Evolutionary conservation across 2,797 vertebrate species (phyloP), one percentile per base, ranked within the genome.

Genomic region (Chrysocyon brachyurus): DNA sequence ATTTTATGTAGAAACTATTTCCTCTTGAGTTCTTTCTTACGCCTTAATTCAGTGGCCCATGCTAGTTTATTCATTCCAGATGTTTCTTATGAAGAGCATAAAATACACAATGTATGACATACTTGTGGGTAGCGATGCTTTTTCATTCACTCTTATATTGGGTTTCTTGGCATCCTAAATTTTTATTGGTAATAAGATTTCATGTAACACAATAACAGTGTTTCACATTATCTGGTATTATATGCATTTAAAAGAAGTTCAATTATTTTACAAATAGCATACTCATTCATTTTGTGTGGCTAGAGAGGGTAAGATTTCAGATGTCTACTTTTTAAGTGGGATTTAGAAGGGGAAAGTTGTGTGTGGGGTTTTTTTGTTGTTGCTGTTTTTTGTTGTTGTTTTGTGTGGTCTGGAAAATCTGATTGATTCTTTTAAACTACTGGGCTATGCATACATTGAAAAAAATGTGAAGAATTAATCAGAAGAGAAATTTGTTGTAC

Each of bases 11-110:
- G 54, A 93, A 14, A 92, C 22, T 86, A 0, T 91, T 97, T 97
- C 22, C 4, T 61, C 56, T 85, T 93, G 52, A 96, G 3, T 49
- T 95, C 10, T 92, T 79, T 96, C 89, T 91, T 90, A 68, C 17
- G 68, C 90, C 26, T 92, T 84, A 52, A 28, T 95, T 26, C 19
- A 82, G 33, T 81, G 7, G 72, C 15, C 5, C 9, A 95, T 89
- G 97, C 36, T 73, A 91, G 1, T 82, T 97, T 85, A 93, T 96
- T 97, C 97, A 86, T 90, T 81, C 26, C 33, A 77, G 24, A 19
- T 87, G 33, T 66, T 90, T 94, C 26, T 95, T 95, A 56, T 22
- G 46, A 36, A 61, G 3, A 83, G 26, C 61, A 57, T 83, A 61
- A 96, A 94, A 84, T 66, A 52, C 10, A 77, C 86, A 92, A 94